Evolutionary conservation across 1,140 invertebrate genomes (phyloP).

Genomic region (Lineus longissimus): DNA sequence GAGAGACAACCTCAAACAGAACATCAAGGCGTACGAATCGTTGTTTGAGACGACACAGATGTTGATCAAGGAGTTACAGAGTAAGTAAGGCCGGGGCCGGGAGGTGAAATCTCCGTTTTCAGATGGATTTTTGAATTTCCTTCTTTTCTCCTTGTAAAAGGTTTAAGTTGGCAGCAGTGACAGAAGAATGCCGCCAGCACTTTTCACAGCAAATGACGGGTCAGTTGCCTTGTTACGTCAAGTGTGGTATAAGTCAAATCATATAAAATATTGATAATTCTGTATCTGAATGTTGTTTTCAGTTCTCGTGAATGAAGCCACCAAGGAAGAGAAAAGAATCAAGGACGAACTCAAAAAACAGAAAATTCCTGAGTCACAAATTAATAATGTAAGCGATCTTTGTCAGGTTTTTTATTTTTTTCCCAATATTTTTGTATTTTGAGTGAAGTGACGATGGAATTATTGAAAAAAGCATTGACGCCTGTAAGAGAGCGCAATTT

Average conservation of each 20-base stretch:
- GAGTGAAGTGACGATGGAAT: no score
- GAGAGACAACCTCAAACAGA: conserved; percentile 39
- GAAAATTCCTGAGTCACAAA: conserved; percentile 27
- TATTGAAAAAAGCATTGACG: no score
- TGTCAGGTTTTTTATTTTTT: neutral
- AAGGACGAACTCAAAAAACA: conserved; percentile 38
- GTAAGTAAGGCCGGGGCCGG: conserved; percentile 29
- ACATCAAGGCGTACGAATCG: conserved; percentile 44
- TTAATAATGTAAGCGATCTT: conserved; percentile 13
- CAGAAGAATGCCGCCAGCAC: no score
- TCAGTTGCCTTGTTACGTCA: no score
- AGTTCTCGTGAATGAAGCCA: conserved; percentile 42
- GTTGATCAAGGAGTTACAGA: conserved; percentile 47
- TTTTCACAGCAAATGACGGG: no score
- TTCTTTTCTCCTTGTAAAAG: no score
- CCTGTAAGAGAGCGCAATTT: no score
- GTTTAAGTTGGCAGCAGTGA: no score
- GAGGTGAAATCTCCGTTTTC: neutral
- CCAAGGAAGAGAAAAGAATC: conserved; percentile 33
- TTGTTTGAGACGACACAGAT: conserved; percentile 50
- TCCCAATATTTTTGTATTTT: neutral
- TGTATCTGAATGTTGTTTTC: conserved; percentile 22
- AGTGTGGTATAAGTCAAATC: no score
- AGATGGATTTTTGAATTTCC: no score
- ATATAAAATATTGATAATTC: no score